Percentiles rank a stretch among this genome's conserved stretches.
Conservation (phyloP, 2,797 vertebrate genomes). For the Siniperca undulata region DNA sequence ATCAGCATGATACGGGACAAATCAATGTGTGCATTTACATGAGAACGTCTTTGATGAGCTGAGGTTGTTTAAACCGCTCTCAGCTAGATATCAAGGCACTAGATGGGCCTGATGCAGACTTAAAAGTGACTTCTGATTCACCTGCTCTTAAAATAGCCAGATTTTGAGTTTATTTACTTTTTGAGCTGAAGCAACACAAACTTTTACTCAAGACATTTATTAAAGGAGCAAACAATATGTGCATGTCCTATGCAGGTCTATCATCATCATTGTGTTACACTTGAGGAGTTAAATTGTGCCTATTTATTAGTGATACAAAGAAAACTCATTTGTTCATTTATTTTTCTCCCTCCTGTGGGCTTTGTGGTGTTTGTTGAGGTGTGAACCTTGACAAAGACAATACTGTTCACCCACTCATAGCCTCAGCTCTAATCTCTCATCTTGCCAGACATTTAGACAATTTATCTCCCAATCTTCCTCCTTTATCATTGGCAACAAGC, state of each 20-base stretch:
- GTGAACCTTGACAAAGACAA: slow-evolving; percentile 36
- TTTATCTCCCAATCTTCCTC: background rate
- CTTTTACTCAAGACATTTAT: background rate
- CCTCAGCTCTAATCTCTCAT: slow-evolving; percentile 20
- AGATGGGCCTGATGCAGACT: background rate
- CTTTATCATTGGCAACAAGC: slow-evolving; percentile 20
- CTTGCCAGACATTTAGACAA: background rate
- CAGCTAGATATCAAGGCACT: slow-evolving; percentile 8
- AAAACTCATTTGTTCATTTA: slow-evolving; percentile 1
- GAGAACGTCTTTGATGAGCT: slow-evolving; percentile 53
- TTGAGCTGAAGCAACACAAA: slow-evolving; percentile 1
- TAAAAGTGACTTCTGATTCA: background rate
- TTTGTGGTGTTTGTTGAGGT: slow-evolving; percentile 35
- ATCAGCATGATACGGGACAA: slow-evolving; percentile 59
- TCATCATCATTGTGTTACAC: background rate
- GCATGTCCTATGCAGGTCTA: background rate
- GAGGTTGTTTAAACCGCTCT: slow-evolving; percentile 17
- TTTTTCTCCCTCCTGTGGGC: slow-evolving; percentile 1
- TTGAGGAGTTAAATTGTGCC: background rate
- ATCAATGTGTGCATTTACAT: slow-evolving; percentile 64
- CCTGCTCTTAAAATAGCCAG: slow-evolving; percentile 1
- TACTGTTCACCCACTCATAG: slow-evolving; percentile 22
- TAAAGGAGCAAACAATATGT: background rate
- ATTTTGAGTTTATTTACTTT: background rate
- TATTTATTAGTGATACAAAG: background rate